Conservation (phyloP, 2,797 vertebrate genomes). For the Vireo griseus region DNA sequence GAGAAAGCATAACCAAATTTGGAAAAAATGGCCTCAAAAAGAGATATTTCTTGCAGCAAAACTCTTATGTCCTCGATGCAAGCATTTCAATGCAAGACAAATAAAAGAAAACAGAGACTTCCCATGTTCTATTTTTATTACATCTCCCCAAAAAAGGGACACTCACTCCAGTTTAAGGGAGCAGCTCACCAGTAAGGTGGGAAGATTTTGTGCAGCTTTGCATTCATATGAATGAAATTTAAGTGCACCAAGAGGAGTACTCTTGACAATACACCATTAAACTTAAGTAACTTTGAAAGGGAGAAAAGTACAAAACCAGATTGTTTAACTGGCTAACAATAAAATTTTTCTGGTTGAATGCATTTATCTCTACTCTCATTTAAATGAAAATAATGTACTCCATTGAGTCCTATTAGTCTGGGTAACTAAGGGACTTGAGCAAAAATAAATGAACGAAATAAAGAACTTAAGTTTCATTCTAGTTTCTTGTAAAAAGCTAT, state of each 20-base stretch:
- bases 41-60: not conserved
- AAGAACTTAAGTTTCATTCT: not conserved
- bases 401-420: not conserved
- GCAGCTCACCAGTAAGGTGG: not conserved
- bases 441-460: not conserved
- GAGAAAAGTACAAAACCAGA: not conserved
- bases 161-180: not conserved
- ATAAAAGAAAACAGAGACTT: not conserved
- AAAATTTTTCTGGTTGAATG: not conserved
- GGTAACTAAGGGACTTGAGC: not conserved
- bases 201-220: not conserved
- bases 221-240: not conserved
- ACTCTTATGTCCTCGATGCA: not conserved
- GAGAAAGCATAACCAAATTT: not conserved
- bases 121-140: not conserved
- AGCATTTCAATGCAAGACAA: not conserved
- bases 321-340: not conserved
- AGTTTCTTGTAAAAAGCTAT: not conserved
- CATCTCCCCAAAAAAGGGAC: not conserved
- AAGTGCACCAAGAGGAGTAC: not conserved
- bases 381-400: not conserved
- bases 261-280: not conserved
- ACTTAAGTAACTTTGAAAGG: not conserved
- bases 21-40: not conserved
- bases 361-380: not conserved